A percentile compares a stretch with the other conserved stretches of the same genome.
phyloP scores from a whole-genome alignment of 1,140 invertebrate genomes.

The Pararge aegeria region DNA sequence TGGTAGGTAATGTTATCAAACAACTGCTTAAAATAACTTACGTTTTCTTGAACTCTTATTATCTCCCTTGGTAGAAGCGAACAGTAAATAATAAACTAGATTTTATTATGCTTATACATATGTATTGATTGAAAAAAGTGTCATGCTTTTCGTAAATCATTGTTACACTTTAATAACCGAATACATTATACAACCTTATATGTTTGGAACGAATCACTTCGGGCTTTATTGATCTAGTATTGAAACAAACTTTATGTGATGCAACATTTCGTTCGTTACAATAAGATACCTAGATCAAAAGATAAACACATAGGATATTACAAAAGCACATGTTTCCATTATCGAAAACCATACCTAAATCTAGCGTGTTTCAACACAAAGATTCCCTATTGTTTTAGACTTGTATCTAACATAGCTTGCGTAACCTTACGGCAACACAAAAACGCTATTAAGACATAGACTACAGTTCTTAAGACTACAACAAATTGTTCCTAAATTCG shows the following conservation, averaged over 20 bases:
- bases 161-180: no score
- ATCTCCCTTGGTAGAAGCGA: no score
- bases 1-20: no score
- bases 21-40: no score
- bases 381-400: slow-evolving; percentile 28
- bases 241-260: background rate
- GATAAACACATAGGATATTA: slow-evolving; percentile 1
- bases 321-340: slow-evolving; percentile 3
- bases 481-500: background rate
- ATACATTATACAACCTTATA: no score
- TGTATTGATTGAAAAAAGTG: no score
- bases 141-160: no score
- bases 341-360: slow-evolving; percentile 18
- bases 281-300: background rate
- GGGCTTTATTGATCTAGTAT: no score
- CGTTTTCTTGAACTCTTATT: no score
- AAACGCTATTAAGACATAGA: background rate
- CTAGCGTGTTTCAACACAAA: slow-evolving; percentile 17
- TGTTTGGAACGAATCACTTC: no score
- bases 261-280: background rate
- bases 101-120: no score
- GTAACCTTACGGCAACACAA: slow-evolving; percentile 3
- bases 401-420: slow-evolving; percentile 17
- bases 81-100: no score
- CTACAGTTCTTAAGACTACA: background rate